These are phyloP conservation scores for Ptychodera flava DNA, from an alignment of 35 echinoderm and acorn worm genomes.

Conservation along the genomic window DNA sequence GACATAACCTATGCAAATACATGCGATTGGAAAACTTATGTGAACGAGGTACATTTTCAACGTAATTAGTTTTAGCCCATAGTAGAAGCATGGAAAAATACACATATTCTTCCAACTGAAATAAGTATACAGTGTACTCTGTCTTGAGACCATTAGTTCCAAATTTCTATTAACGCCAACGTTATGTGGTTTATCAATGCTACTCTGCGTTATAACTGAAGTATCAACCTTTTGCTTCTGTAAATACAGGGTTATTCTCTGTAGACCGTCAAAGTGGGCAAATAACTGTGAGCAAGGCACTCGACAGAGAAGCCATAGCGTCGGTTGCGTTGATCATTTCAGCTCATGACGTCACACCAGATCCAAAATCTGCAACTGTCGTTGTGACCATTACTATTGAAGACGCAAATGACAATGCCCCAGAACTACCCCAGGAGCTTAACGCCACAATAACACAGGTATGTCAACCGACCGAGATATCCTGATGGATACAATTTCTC, in stretches of 20 bases:
- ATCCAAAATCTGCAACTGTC: conserved; percentile 17
- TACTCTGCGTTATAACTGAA: too few species aligned
- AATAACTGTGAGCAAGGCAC: conserved; percentile 44
- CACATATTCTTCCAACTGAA: neutral
- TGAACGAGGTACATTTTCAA: too few species aligned
- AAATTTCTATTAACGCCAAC: neutral
- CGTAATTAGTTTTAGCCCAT: too few species aligned
- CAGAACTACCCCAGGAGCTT: neutral
- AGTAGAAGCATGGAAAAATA: too few species aligned
- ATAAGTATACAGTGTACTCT: neutral
- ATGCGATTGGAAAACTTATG: too few species aligned
- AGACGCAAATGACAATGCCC: conserved; percentile 84
- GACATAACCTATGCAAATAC: too few species aligned
- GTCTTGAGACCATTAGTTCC: neutral
- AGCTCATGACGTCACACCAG: conserved; percentile 61
- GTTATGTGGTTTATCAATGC: neutral
- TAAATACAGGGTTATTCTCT: conserved; percentile 23
- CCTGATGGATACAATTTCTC: neutral
- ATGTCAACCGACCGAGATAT: neutral
- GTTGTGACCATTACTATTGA: conserved; percentile 38
- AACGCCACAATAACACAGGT: neutral
- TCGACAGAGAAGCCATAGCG: conserved; percentile 56
- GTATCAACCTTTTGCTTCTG: too few species aligned
- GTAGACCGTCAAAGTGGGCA: conserved; percentile 55
- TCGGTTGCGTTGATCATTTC: conserved; percentile 54